These are phyloP conservation scores for Lampris incognitus DNA, from an alignment of 2,113 vertebrate species.

Conservation along the genomic window DNA sequence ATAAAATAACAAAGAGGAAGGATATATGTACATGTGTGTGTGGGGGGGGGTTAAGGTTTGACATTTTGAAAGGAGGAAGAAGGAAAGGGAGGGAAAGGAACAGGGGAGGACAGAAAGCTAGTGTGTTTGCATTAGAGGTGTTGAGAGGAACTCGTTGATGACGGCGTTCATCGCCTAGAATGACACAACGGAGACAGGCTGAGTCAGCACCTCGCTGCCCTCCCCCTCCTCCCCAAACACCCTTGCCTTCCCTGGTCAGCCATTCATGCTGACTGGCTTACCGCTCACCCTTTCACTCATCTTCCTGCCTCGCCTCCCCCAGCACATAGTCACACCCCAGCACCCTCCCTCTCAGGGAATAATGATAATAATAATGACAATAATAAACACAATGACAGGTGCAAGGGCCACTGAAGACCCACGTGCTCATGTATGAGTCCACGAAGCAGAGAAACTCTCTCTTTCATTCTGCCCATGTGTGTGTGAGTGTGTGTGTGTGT, in stretches of 20 bases:
- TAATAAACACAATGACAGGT: constrained; percentile 73
- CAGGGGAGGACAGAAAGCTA: constrained; percentile 1
- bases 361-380: constrained; percentile 16
- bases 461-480: constrained; percentile 34
- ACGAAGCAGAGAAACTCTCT: constrained; percentile 34
- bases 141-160: constrained; percentile 50
- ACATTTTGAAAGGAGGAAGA: not conserved
- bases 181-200: constrained; percentile 48
- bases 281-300: constrained; percentile 24
- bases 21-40: no score
- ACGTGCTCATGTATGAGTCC: constrained; percentile 52
- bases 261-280: constrained; percentile 3
- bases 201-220: constrained; percentile 52
- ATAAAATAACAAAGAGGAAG: not conserved
- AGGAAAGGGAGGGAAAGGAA: not conserved
- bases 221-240: constrained; percentile 45
- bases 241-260: constrained; percentile 25
- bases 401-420: constrained; percentile 60
- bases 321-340: constrained; percentile 46
- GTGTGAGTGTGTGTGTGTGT: constrained; percentile 12
- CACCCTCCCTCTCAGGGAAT: constrained; percentile 37
- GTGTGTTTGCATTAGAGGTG: constrained; percentile 48
- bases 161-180: constrained; percentile 48
- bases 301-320: constrained; percentile 25
- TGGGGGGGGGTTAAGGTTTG: not conserved